Base-by-base conservation (phyloP, 2,113 vertebrate species). In the Oreochromis niloticus region DNA sequence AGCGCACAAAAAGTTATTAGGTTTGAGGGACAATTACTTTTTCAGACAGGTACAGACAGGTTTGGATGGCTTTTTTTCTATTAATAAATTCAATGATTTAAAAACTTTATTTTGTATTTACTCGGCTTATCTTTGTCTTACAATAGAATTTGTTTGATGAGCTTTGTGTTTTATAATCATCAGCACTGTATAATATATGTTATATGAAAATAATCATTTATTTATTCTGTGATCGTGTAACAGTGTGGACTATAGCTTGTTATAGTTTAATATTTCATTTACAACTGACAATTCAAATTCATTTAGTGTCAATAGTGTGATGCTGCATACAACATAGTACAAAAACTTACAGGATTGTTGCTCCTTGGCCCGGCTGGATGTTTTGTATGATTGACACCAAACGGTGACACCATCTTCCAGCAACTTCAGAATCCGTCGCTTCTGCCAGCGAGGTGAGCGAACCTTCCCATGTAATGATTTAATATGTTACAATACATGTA, bases 341-440 rank as follows among this genome's bases (percentile, higher is more conserved):
- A 12, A 48, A 10, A 22, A 97, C 98, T 98, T 93, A 99, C 98
- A 99, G 91, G 97, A 97, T 75, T 97, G 97, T 56, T 95, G 95
- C n/a, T 97, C 96, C 11, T 96, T 97, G 22, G 96, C 86, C 3
- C 82, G 96, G 36, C 95, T 88, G 57, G 96, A 96, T 56, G 96
- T 95, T 87, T 97, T 96, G 82, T 86, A 92, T 81, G 98, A 96
- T 95, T 99, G 97, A 89, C 97, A 98, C 97, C 97, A 97, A 78
- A 99, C 89, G 0, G 97, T 99, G 63, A 97, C 91, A 1, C 98
- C 97, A 0, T 99, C 98, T 78, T 98, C 97, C 95, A 97, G 95
- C 91, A 99, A 96, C 82, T 96, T 95, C 86, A 98, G 96, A 7
- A 96, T 96, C 14, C 98, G 96, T 27, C 93, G 95, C 95, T 97